Evolutionary conservation across 1,140 invertebrate genomes (phyloP), one percentile per base, ranked within the genome.

Genomic region (Rhyacophila brunnea): DNA sequence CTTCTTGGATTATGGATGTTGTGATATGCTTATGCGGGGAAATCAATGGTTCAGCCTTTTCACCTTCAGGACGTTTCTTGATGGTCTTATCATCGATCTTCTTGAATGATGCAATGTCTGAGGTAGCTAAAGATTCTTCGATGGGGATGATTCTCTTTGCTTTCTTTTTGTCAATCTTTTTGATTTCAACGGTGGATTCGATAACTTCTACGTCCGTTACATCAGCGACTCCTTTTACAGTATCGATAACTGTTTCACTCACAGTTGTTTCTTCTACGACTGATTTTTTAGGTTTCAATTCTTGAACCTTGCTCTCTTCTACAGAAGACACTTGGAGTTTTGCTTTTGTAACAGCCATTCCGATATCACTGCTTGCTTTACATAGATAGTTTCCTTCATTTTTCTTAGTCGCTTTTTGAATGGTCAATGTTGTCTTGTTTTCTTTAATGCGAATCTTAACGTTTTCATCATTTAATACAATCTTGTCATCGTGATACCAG

Each of bases 401-500:
- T 43, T 88, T 84, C 62, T 85, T 83, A 1, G 77, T 83, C 0
- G 83, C 85, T 68, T 84, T 83, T 38, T 81, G 74, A 58, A 95
- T 88, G 13, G 82, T 86, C 53, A 92, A 83, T 13, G 80, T 81
- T 1, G 91, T 88, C 68, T 83, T 87, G 49, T 87, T 85, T 53
- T 92, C 85, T 71, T 88, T 80, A 10, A 91, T 86, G 66, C 82
- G 81, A 64, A 94, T 81, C 71, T 86, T 82, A 10, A 86, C 72
- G 70, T 87, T 85, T 55, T 87, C 84, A 18, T 86, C 85, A 58
- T 84, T 87, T 68, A 84, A 82, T 55, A 95, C 79, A 57, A 91
- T 77, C 73, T 90, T 88, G 67, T 91, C 90, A 70, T 95, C 87
- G 71, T 89, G 89, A 74, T 91, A 95, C 94, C 94, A 98, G 65